A percentile compares a stretch with the other conserved stretches of the same genome.
phyloP scores from a whole-genome alignment of 2,888 invertebrate species.

The Scaptomyza flava region DNA sequence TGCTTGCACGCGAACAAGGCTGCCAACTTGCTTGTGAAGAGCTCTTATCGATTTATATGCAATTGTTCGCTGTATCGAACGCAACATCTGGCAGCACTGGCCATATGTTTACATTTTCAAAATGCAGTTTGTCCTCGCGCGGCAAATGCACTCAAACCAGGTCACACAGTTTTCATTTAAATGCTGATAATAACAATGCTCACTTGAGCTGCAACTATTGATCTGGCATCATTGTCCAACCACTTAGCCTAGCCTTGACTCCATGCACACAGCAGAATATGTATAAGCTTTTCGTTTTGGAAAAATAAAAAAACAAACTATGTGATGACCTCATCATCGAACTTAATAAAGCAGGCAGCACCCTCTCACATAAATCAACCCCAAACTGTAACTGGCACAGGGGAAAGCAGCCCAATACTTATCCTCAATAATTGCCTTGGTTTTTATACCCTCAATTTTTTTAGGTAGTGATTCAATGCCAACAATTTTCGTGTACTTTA shows the following conservation, averaged over 20 bases:
- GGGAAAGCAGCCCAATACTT: not conserved
- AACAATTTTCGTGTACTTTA: conserved; percentile 61
- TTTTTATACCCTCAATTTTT: conserved; percentile 1
- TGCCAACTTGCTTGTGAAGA: conserved; percentile 36
- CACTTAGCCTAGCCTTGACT: not conserved
- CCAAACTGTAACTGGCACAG: conserved; percentile 5
- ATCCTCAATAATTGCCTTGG: not conserved
- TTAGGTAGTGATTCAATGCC: conserved; percentile 5
- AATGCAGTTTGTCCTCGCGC: conserved; percentile 23
- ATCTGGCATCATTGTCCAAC: conserved; percentile 4
- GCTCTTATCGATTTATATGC: conserved; percentile 31
- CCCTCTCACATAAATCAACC: conserved; percentile 19
- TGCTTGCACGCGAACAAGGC: conserved; percentile 28
- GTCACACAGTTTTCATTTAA: conserved; percentile 13
- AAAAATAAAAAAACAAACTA: not conserved
- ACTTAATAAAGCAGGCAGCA: conserved; percentile 4
- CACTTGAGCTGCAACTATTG: not conserved
- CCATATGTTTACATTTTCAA: conserved; percentile 29
- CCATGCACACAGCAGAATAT: not conserved
- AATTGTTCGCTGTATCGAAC: conserved; percentile 24
- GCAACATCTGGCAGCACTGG: conserved; percentile 36
- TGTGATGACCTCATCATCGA: conserved; percentile 27
- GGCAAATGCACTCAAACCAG: conserved; percentile 11
- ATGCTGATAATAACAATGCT: conserved; percentile 7
- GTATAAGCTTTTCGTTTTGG: not conserved